Percentiles rank a stretch among this genome's conserved stretches.
Evolutionary conservation across 1,140 invertebrate species (phyloP).

Genomic region (Zaprionus davidi): DNA sequence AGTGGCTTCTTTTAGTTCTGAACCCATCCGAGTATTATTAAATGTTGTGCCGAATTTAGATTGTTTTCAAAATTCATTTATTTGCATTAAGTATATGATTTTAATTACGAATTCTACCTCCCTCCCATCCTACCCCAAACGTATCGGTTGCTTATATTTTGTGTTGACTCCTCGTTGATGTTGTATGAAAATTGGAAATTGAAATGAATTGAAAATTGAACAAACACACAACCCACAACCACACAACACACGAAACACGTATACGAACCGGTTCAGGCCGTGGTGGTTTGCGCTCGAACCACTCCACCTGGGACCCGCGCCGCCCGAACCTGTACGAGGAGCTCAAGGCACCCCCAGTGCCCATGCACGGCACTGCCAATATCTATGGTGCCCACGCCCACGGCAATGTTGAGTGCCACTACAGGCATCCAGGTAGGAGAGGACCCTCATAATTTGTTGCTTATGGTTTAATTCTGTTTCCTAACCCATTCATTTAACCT

Average conservation of each 20-base stretch:
- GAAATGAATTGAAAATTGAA: slow-evolving; percentile 50
- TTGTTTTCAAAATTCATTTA: slow-evolving; percentile 18
- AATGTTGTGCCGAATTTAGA: slow-evolving; percentile 78
- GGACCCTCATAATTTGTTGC: slow-evolving; percentile 2
- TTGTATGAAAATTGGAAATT: slow-evolving; percentile 81
- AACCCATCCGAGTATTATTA: slow-evolving; percentile 50
- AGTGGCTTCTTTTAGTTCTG: slow-evolving; percentile 58
- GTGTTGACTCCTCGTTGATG: slow-evolving; percentile 68
- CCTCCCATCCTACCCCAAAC: slow-evolving; percentile 30
- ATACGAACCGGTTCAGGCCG: slow-evolving; percentile 63
- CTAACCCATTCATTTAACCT: slow-evolving; percentile 23
- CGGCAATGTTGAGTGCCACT: slow-evolving; percentile 87
- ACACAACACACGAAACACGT: slow-evolving; percentile 35
- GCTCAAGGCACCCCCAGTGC: slow-evolving; percentile 87
- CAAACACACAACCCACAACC: slow-evolving; percentile 44
- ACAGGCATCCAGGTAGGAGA: slow-evolving; percentile 86
- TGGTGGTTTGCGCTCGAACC: slow-evolving; percentile 86
- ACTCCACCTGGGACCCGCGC: slow-evolving; percentile 94
- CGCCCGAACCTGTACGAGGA: slow-evolving; percentile 93
- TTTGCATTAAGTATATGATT: slow-evolving; percentile 43
- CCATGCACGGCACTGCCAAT: slow-evolving; percentile 77
- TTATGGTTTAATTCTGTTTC: slow-evolving; percentile 22
- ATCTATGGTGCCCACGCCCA: slow-evolving; percentile 78
- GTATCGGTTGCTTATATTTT: slow-evolving; percentile 63
- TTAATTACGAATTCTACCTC: slow-evolving; percentile 29